Evolutionary conservation across 2,888 invertebrate genomes (phyloP).

Genomic region (Spodoptera picta): DNA sequence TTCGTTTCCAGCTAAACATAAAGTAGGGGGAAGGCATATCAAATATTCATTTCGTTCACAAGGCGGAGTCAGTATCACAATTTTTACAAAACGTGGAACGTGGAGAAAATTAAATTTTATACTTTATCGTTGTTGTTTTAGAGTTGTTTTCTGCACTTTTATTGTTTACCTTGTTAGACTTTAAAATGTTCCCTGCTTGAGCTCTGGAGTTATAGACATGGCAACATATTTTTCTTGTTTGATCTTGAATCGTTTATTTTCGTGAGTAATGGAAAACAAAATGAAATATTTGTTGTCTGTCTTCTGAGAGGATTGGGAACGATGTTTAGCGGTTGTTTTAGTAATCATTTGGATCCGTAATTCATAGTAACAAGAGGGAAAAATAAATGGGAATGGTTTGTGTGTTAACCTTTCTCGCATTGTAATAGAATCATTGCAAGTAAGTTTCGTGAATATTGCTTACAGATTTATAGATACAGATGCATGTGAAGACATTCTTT

Average conservation of each 20-base stretch:
- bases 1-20: slow-evolving; percentile 64
- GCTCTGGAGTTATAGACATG: slow-evolving; percentile 10
- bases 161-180: slow-evolving; percentile 43
- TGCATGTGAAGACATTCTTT: too few relatives aligned
- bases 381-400: too few relatives aligned
- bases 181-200: slow-evolving; percentile 41
- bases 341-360: too few relatives aligned
- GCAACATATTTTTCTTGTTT: slow-evolving; percentile 36
- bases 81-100: slow-evolving; percentile 58
- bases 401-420: too few relatives aligned
- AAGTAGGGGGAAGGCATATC: slow-evolving; percentile 62
- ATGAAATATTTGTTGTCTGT: too few relatives aligned
- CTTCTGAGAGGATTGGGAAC: background rate
- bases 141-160: slow-evolving; percentile 63
- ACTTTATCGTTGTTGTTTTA: slow-evolving; percentile 67
- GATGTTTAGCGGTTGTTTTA: too few relatives aligned
- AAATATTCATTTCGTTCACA: slow-evolving; percentile 70
- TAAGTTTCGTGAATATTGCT: too few relatives aligned
- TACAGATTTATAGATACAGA: too few relatives aligned
- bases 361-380: too few relatives aligned
- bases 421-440: too few relatives aligned
- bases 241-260: slow-evolving; percentile 31
- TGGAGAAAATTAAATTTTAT: slow-evolving; percentile 68
- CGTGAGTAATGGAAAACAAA: slow-evolving; percentile 4
- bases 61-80: slow-evolving; percentile 57